phyloP scores from a whole-genome alignment of 2,113 vertebrate genomes.

The Machaerirhynchus nigripectus region DNA sequence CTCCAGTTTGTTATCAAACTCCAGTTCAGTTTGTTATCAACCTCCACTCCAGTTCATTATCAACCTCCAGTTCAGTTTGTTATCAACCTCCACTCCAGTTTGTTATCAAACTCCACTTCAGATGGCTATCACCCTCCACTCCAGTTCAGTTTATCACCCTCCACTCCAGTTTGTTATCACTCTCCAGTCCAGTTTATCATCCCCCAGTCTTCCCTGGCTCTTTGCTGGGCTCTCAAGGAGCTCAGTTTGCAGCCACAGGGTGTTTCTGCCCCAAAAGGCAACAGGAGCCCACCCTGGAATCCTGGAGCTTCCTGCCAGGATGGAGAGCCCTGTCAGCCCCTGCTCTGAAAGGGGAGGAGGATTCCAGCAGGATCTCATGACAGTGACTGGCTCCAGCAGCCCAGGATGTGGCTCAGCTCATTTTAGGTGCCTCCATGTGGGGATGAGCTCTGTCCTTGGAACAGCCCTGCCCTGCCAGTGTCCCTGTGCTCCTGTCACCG shows the following conservation, averaged over 20 bases:
- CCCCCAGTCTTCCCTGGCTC: not conserved
- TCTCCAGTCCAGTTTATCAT: not conserved
- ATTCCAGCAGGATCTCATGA: not conserved
- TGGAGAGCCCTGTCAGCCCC: not conserved
- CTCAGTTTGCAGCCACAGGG: not conserved
- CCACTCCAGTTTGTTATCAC: rapidly evolving
- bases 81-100: not conserved
- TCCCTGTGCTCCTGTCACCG: not conserved
- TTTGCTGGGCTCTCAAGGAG: not conserved
- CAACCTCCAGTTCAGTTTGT: not conserved
- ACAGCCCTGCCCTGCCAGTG: not conserved
- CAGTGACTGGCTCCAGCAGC: not conserved
- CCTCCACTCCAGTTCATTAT: not conserved
- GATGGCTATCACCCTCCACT: rapidly evolving
- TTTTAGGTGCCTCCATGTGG: not conserved
- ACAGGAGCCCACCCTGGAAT: rapidly evolving
- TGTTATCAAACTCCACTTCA: not conserved
- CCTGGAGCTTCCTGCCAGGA: not conserved
- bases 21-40: not conserved
- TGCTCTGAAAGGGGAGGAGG: not conserved
- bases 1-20: too few species aligned
- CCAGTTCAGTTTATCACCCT: not conserved
- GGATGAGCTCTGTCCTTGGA: not conserved
- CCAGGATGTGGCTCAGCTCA: not conserved
- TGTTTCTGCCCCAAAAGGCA: not conserved